These are phyloP conservation scores for Theonella swinhoei DNA, from an alignment of 37 sponge, comb jelly and placozoan genomes.

Conservation along the genomic window DNA sequence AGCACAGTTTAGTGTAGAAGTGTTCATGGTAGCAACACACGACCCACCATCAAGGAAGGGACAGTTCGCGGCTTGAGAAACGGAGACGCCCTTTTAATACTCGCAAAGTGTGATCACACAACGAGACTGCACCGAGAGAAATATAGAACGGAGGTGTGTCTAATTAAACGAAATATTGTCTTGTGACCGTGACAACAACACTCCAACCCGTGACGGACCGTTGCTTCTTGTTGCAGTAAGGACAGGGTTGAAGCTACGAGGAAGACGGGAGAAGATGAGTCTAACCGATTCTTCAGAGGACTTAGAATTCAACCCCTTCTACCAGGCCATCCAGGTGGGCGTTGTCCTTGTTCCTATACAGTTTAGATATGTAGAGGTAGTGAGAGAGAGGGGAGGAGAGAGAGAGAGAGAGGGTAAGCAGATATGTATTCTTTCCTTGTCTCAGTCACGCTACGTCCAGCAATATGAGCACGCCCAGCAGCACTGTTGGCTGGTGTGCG, in stretches of 20 bases:
- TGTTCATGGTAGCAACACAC: constrained; percentile 6
- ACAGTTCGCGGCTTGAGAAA: no score
- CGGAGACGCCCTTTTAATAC: not conserved
- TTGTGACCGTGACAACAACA: not conserved
- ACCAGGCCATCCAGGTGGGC: constrained; percentile 64
- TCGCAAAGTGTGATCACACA: no score
- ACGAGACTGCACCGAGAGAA: no score
- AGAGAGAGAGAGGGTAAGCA: no score
- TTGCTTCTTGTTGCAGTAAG: no score
- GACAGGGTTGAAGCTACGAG: no score
- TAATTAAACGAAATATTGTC: not conserved
- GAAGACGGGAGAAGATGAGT: not conserved
- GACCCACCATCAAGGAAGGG: no score
- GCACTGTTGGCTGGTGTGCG: constrained; percentile 59
- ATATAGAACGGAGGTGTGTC: not conserved
- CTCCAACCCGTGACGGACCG: not conserved
- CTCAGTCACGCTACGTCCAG: constrained; percentile 23
- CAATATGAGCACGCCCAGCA: constrained; percentile 55
- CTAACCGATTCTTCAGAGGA: constrained; percentile 23
- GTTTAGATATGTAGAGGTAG: no score
- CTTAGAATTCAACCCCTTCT: constrained; percentile 71
- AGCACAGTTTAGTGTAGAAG: constrained; percentile 37
- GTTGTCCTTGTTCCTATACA: no score
- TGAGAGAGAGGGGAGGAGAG: not conserved
- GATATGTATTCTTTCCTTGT: not conserved